Evolutionary conservation across 2,888 invertebrate genomes (phyloP).

Genomic region (Rhorus exstirpatorius): DNA sequence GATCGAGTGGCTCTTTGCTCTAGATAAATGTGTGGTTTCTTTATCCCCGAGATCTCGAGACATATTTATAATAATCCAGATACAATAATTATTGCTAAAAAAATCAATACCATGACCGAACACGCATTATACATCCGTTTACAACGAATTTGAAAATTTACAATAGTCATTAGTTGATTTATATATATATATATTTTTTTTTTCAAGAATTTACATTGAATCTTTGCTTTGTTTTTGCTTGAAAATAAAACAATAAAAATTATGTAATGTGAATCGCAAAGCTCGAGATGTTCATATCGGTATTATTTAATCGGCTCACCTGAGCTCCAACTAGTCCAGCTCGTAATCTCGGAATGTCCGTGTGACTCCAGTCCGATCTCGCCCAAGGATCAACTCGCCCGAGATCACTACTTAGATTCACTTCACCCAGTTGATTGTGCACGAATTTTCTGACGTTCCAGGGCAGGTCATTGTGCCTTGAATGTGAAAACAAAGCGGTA

Average conservation of each 20-base stretch:
- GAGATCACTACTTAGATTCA: conserved; percentile 85
- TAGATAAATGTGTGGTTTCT: conserved; percentile 19
- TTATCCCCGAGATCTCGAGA: not conserved
- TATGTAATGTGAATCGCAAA: conserved; percentile 8
- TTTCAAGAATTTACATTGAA: not conserved
- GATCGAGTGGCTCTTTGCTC: conserved; percentile 39
- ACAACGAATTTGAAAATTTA: not conserved
- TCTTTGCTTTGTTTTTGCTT: not conserved
- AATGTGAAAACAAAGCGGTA: conserved; percentile 46
- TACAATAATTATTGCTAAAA: not conserved
- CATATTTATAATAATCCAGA: not conserved
- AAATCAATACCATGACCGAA: not conserved
- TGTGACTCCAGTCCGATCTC: conserved; percentile 96
- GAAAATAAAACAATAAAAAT: not conserved
- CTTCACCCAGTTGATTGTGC: conserved; percentile 89
- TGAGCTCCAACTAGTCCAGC: conserved; percentile 96
- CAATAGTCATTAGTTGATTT: not conserved
- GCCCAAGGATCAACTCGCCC: conserved; percentile 93
- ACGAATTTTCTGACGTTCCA: conserved; percentile 97
- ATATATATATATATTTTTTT: no score
- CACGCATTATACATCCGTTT: not conserved
- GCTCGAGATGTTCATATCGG: not conserved
- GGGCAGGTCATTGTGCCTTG: conserved; percentile 93
- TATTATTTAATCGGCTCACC: conserved; percentile 82
- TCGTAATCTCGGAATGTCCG: conserved; percentile 94